Percentiles rank a stretch among this genome's conserved stretches.
phyloP scores from a whole-genome alignment of 2,888 invertebrate species.

The Polietes domitor region DNA sequence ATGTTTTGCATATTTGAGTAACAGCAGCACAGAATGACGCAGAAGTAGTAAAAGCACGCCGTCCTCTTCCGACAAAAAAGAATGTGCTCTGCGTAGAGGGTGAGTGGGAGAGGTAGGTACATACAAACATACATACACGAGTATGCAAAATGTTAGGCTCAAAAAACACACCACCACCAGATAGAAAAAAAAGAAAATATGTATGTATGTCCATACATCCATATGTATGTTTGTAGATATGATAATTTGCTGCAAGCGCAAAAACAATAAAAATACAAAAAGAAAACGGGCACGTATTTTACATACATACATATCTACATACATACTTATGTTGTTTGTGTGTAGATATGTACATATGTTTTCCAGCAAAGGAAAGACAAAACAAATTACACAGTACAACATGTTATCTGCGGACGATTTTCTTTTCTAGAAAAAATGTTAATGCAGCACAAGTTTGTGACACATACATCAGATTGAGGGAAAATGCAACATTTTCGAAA shows the following conservation, averaged over 20 bases:
- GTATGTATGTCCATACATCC: background rate
- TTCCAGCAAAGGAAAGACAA: background rate
- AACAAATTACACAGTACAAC: background rate
- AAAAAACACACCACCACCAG: slow-evolving; percentile 1
- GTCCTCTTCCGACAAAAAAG: slow-evolving; percentile 48
- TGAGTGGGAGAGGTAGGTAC: background rate
- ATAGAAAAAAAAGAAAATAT: background rate
- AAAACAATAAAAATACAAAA: background rate
- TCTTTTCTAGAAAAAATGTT: too few relatives aligned
- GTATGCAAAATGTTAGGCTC: slow-evolving; percentile 31
- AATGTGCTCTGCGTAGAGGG: background rate
- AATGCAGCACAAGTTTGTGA: too few relatives aligned
- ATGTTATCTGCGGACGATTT: background rate
- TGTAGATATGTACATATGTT: too few relatives aligned
- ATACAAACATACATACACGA: background rate
- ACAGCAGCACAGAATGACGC: slow-evolving; percentile 74
- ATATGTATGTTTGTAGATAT: background rate
- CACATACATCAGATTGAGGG: too few relatives aligned
- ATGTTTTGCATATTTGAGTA: slow-evolving; percentile 77
- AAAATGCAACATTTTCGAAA: too few relatives aligned
- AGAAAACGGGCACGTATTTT: background rate
- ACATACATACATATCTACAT: background rate
- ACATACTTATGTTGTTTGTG: too few relatives aligned
- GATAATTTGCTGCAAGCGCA: slow-evolving; percentile 25
- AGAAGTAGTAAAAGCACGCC: slow-evolving; percentile 22